These are phyloP conservation scores for Chironex yamaguchii DNA, from an alignment of 30 jellyfish, hydroid and myxozoan species.

Conservation along the genomic window DNA sequence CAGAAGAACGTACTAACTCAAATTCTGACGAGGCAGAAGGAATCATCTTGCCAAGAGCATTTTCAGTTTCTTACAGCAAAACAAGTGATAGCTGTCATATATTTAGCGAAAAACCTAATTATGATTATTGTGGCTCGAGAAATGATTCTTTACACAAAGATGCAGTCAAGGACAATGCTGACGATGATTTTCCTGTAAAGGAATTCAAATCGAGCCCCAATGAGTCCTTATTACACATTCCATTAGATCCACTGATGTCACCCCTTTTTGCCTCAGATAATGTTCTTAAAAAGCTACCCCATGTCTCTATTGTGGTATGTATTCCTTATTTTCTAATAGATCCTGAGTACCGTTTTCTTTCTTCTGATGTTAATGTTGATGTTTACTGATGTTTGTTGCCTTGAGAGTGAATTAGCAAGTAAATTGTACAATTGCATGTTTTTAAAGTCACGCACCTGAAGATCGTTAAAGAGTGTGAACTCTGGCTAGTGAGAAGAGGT, in stretches of 20 bases:
- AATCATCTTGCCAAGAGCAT: neutral
- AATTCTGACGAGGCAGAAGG: neutral
- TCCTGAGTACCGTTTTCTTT: too few relatives aligned
- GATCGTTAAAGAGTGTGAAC: too few relatives aligned
- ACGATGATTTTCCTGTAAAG: too few relatives aligned
- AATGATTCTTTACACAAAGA: neutral
- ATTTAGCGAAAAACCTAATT: neutral
- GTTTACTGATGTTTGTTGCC: too few relatives aligned
- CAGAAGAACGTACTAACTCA: neutral
- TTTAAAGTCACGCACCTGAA: too few relatives aligned
- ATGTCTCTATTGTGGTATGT: conserved; percentile 85
- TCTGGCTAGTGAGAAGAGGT: too few relatives aligned
- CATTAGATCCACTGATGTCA: conserved; percentile 89
- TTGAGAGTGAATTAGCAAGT: too few relatives aligned
- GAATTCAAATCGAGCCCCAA: neutral
- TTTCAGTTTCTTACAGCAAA: neutral
- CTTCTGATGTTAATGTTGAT: too few relatives aligned
- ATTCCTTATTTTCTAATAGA: neutral
- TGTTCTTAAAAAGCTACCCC: conserved; percentile 76
- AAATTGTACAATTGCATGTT: too few relatives aligned
- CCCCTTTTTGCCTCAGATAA: conserved; percentile 93
- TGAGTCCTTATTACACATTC: neutral
- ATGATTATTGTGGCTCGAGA: neutral
- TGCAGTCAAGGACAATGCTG: neutral
- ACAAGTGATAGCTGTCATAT: neutral